Base-by-base conservation (phyloP, 2,797 vertebrate species). In the Odontamblyopus rebecca region DNA sequence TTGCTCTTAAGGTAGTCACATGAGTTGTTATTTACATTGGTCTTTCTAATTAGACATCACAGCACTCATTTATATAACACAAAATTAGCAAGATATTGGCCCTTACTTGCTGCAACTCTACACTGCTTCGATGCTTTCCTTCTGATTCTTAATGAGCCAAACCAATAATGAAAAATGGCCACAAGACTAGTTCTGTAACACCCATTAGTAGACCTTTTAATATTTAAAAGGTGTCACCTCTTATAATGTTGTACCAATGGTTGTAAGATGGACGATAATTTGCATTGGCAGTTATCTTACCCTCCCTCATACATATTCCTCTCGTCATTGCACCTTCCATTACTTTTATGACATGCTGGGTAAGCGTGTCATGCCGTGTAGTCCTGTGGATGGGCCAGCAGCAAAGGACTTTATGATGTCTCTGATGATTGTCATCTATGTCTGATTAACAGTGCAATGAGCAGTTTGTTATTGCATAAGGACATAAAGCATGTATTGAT, bases 1-100 rank as follows among this genome's bases (percentile, higher is more conserved):
- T 94, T 68, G 79, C 94, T 71, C 93, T 97, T 41, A 97, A 97
- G 95, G 93, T 95, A 90, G 44, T 38, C 2, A 56, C 18, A 64
- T 23, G 1, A 11, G 51, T 41, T 59, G 5, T n/a, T 19, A 32
- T 19, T 19, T 51, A 32, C 5, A 8, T n/a, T 32, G 2, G 30
- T 38, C 7, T 38, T 62, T 38, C 8, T 35, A 9, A n/a, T 62
- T 62, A 48, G 38, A 66, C 19, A 59, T 59, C 56, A 27, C 23
- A 59, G 3, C 26, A 27, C 3, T 26, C 56, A 12, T 27, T 23
- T 59, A 12, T 57, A 15, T 26, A 59, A 8, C 26, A 59, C 23
- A 27, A 29, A 26, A 59, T 23, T 12, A 57, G 11, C n/a, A 26
- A 26, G 4, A 27, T 59, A 59, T 4, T 27, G 9, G 26, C 23